phyloP scores from a whole-genome alignment of 2,888 invertebrate species.

The Penaeus monodon region DNA sequence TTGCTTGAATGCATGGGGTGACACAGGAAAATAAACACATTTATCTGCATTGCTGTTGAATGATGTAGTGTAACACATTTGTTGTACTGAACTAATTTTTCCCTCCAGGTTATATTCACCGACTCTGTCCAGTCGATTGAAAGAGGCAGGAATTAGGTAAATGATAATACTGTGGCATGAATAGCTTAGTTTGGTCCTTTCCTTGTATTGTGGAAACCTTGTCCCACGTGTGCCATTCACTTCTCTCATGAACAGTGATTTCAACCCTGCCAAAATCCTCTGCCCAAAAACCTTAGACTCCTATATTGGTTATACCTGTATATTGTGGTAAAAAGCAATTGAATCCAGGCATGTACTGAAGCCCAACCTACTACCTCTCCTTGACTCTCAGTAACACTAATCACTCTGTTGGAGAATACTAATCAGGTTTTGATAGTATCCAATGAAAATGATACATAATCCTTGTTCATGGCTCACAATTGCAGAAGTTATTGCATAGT shows the following conservation, averaged over 20 bases:
- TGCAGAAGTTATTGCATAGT: neutral
- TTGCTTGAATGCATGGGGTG: no score
- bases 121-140: conserved; percentile 64
- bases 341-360: neutral
- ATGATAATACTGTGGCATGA: conserved; percentile 65
- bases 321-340: neutral
- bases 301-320: no score
- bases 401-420: neutral
- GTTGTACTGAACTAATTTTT: conserved; percentile 53
- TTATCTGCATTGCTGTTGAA: neutral
- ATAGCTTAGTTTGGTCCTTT: conserved; percentile 11
- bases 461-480: conserved; percentile 40
- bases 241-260: conserved; percentile 47
- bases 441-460: neutral
- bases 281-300: neutral
- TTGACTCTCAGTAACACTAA: no score
- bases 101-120: conserved; percentile 62
- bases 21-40: neutral
- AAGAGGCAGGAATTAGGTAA: conserved; percentile 78
- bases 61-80: neutral
- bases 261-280: conserved; percentile 4
- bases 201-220: conserved; percentile 36
- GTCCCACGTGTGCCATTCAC: neutral
- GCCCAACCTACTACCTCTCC: no score
- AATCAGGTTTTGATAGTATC: neutral